These are phyloP conservation scores for Poeciliopsis infans DNA, from an alignment of 2,797 vertebrate genomes.

Conservation along the genomic window DNA sequence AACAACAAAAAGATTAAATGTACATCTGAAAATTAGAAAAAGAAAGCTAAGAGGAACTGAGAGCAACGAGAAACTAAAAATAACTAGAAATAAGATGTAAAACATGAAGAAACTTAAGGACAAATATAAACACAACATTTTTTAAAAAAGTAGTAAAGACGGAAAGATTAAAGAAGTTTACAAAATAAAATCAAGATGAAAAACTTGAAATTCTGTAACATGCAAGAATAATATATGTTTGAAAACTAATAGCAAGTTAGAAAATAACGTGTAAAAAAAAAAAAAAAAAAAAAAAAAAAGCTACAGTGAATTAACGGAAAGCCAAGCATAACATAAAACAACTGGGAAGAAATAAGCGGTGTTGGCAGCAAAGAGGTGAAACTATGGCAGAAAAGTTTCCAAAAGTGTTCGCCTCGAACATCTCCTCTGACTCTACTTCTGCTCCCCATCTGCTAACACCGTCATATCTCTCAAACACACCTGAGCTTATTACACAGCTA, in stretches of 20 bases:
- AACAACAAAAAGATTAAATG: constrained; percentile 11
- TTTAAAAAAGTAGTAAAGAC: neutral
- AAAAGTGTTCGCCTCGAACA: constrained; percentile 5
- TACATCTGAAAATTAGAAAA: constrained; percentile 5
- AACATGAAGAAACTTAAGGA: neutral
- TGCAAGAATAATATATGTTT: neutral
- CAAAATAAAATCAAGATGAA: neutral
- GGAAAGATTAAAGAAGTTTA: neutral
- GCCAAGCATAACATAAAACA: neutral
- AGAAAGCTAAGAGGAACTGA: neutral
- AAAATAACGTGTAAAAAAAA: neutral
- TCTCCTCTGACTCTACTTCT: constrained; percentile 8
- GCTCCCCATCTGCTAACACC: constrained; percentile 7
- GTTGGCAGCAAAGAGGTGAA: neutral
- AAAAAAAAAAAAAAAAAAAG: neutral
- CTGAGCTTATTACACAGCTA: constrained; percentile 1
- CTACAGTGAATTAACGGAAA: neutral
- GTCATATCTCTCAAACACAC: constrained; percentile 6
- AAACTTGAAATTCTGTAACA: neutral
- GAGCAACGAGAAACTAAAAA: neutral
- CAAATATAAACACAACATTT: neutral
- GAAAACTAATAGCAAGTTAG: neutral
- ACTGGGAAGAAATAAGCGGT: neutral
- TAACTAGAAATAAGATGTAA: neutral
- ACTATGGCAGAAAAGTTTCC: neutral